Base-by-base conservation (phyloP, 37 sponge, comb jelly and placozoan species). In the Axinella damicornis region DNA sequence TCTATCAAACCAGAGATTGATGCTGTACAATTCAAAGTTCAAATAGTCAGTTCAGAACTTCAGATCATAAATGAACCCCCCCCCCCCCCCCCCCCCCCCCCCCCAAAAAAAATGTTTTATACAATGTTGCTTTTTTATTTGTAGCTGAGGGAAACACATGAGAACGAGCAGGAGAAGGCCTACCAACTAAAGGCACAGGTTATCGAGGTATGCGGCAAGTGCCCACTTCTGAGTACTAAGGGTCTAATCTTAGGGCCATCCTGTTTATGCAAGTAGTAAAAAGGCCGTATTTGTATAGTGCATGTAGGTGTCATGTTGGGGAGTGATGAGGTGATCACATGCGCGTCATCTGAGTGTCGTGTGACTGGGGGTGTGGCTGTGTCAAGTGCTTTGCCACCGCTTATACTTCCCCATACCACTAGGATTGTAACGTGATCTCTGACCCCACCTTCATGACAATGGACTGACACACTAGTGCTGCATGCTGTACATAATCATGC, bases 11-110 rank as follows among this genome's bases (percentile, higher is more conserved):
- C 79, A 1, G 81, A 89, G 55, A 76, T 89, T 15, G 87, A 87
- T 12, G 65, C 73, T 37, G 87, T 87, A 57, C 94, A 94, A 69
- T 86, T 85, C 90, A 94, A 87, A 79, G 90, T 94, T 37, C 94
- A 94, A 56, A 75, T 94, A 78, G 94, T 93, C 33, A 83, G 69
- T 41, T 53, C 46, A 12, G 46, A 46, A 12, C 46, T 46, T 46
- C 46, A 12, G 46, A 46, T 46, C 46, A 46, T 9, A 46, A 12
- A 9, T 46, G 46, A 46, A 46, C 6, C 46, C 46, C 46, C 9
- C 46, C 46, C n/a, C n/a, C n/a, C n/a, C 15, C 57, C 57, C 57
- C 57, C 57, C 57, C 57, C 57, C 57, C n/a, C n/a, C n/a, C n/a
- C n/a, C n/a, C n/a, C n/a, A n/a, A n/a, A n/a, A n/a, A n/a, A n/a